phyloP scores from a whole-genome alignment of 2,888 invertebrate species.

The Tipula helvola region DNA sequence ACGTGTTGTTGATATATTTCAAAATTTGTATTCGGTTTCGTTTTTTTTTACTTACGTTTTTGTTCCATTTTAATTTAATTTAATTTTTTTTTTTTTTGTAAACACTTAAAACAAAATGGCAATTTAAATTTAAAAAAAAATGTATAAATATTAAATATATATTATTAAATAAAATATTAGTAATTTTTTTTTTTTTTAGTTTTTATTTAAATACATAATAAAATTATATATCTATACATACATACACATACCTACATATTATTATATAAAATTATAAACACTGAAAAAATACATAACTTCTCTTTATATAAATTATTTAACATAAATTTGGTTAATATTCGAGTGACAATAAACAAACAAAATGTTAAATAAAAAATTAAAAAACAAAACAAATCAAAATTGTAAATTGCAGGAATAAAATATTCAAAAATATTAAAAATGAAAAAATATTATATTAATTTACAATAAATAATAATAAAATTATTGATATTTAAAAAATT shows the following conservation, averaged over 20 bases:
- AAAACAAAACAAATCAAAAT: background rate
- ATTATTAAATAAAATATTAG: background rate
- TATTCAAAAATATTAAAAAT: background rate
- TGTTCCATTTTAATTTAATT: background rate
- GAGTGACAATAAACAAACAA: background rate
- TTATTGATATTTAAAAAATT: background rate
- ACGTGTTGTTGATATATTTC: background rate
- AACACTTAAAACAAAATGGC: background rate
- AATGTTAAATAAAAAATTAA: background rate
- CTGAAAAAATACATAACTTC: background rate
- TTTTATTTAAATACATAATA: background rate
- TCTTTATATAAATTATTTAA: background rate
- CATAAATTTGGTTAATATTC: background rate
- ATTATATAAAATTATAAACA: background rate
- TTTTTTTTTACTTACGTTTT: background rate
- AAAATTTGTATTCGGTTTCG: background rate
- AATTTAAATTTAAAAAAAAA: background rate
- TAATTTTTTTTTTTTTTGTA: background rate
- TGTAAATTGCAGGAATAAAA: background rate
- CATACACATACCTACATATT: background rate
- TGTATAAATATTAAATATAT: background rate
- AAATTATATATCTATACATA: background rate
- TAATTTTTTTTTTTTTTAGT: background rate
- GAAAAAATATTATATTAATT: background rate
- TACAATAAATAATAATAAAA: background rate